These are phyloP conservation scores for Cosmopolites sordidus DNA, from an alignment of 2,888 invertebrate genomes.

Conservation along the genomic window DNA sequence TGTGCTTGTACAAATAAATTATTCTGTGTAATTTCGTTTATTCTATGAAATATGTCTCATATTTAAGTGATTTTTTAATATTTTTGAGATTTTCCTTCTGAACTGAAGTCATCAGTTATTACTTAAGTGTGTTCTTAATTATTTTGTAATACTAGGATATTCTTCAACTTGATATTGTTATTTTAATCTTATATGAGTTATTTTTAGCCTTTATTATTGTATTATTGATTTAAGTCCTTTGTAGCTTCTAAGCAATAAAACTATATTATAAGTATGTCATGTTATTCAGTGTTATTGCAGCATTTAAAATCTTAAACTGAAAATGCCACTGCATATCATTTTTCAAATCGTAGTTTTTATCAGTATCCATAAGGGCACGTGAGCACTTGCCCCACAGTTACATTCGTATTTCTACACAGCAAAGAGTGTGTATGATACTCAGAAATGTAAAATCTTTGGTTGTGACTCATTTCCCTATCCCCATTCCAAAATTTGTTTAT, in stretches of 20 bases:
- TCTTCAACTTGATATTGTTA: constrained; percentile 4
- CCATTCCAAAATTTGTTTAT: no score
- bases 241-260: constrained; percentile 13
- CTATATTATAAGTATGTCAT: constrained; percentile 2
- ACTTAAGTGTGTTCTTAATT: not conserved
- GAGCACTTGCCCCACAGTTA: no score
- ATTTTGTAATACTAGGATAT: not conserved
- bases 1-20: constrained; percentile 1
- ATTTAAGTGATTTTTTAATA: not conserved
- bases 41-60: not conserved
- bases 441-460: no score
- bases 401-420: no score
- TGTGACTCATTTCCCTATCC: no score
- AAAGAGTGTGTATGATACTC: no score
- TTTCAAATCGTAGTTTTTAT: no score
- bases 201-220: constrained; percentile 9
- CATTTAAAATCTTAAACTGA: no score
- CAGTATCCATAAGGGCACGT: no score
- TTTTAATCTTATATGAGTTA: constrained; percentile 14
- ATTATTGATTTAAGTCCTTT: constrained; percentile 10
- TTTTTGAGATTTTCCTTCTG: no score
- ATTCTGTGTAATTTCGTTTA: not conserved
- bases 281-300: no score
- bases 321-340: no score
- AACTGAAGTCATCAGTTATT: not conserved